Base-by-base conservation (phyloP, 2,888 invertebrate genomes). In the Hedya salicella region DNA sequence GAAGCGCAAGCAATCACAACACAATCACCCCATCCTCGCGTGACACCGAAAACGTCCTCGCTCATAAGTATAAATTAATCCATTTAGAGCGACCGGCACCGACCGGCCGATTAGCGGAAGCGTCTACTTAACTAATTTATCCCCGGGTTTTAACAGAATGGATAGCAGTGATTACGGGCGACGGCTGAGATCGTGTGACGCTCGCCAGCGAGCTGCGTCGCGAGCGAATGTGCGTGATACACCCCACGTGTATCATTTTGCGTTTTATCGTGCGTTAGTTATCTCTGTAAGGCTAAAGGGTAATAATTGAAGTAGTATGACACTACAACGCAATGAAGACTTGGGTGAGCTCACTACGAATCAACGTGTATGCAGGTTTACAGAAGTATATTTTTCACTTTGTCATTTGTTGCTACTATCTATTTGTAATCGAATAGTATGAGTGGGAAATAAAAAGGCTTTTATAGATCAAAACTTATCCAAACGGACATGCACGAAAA, bases 81-180 rank as follows among this genome's bases (percentile, higher is more conserved):
- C 92, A 93, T 93, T 92, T 92, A 91, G 88, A 88, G 80, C 89
- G 85, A 83, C 87, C 87, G 87, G 83, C 87, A 88, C 85, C 86
- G 86, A 83, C 85, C 85, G 82, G 90, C 85, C 92, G 93, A 93
- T 93, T 93, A 93, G 89, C 93, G 93, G 93, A 93, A 92, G 89
- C 89, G 87, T 89, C 93, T 93, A 93, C 92, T 93, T 93, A 93
- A 93, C 91, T 92, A 92, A 93, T 92, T 92, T 92, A 93, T 88
- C 83, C 89, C 87, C 89, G 91, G 92, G 91, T 93, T 93, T 93
- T 93, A 93, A 92, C 91, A 90, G 91, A 92, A 92, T 93, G 93
- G 91, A 92, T 92, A 92, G 91, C 92, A 84, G 92, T 92, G 93
- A 93, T 93, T 93, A 91, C 89, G 87, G 83, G 70, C 75, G 82